These are phyloP conservation scores for Sebastes kiyomatsui DNA, from an alignment of 2,797 vertebrate species.

Conservation along the genomic window DNA sequence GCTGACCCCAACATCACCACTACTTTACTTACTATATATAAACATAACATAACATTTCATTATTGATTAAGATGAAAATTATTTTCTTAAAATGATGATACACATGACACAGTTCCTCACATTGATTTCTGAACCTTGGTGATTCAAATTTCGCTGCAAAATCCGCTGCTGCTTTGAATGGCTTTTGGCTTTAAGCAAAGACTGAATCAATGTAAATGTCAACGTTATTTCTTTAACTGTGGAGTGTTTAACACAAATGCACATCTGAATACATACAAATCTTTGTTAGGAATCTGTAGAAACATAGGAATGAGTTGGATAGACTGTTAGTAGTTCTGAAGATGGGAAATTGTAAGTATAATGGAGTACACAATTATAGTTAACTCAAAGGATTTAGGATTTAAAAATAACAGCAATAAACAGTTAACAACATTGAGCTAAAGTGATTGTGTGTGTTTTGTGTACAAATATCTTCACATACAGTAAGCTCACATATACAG, in stretches of 20 bases:
- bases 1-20: neutral
- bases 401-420: neutral
- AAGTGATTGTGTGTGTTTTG: neutral
- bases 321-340: neutral
- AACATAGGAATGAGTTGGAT: neutral
- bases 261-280: neutral
- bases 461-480: neutral
- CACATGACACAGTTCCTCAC: neutral
- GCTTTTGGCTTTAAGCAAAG: neutral
- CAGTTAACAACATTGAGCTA: neutral
- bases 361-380: neutral
- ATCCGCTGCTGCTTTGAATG: neutral
- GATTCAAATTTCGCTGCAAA: neutral
- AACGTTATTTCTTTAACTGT: neutral
- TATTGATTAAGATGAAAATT: neutral
- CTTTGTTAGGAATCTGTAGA: neutral
- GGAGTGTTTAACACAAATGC: neutral
- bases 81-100: neutral
- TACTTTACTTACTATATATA: neutral
- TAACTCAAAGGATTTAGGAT: neutral
- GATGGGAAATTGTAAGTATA: fast-evolving
- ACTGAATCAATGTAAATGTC: neutral
- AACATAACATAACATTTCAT: neutral
- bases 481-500: neutral
- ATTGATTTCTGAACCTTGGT: neutral